Conservation (phyloP, 2,113 vertebrate genomes). For the Forbesichthys papilliferus region DNA sequence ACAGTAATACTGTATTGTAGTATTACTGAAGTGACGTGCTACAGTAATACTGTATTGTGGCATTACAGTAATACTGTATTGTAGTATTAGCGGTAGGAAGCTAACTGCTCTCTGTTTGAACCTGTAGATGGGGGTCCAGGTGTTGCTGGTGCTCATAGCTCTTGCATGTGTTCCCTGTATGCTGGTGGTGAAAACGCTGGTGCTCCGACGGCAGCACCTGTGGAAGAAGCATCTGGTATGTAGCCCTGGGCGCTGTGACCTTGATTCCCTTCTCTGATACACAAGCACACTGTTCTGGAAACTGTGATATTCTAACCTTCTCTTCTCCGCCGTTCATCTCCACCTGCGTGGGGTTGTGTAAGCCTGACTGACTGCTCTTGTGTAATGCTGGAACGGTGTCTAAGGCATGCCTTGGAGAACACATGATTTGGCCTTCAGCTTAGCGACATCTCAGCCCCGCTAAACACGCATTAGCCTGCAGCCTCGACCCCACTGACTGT, state of each 20-base stretch:
- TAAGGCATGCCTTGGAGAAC: slow-evolving; percentile 64
- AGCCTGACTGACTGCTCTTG: slow-evolving; percentile 45
- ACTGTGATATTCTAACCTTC: slow-evolving; percentile 44
- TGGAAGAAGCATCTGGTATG: slow-evolving; percentile 92
- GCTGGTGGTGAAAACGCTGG: slow-evolving; percentile 92
- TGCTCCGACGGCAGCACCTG: slow-evolving; percentile 91
- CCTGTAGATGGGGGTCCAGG: slow-evolving; percentile 88
- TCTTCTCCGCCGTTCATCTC: slow-evolving; percentile 58
- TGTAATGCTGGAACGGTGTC: slow-evolving; percentile 56
- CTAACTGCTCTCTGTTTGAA: slow-evolving; percentile 57
- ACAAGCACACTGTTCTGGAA: slow-evolving; percentile 32
- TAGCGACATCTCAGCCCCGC: too few species aligned
- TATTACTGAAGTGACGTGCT: too few species aligned
- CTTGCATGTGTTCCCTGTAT: slow-evolving; percentile 95
- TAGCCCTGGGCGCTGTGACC: slow-evolving; percentile 44
- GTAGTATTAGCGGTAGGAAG: too few species aligned
- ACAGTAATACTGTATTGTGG: too few species aligned
- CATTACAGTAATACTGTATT: too few species aligned
- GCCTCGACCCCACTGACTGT: too few species aligned
- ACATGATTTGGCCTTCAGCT: too few species aligned
- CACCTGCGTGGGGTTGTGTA: slow-evolving; percentile 47
- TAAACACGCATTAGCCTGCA: too few species aligned
- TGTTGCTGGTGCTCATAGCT: slow-evolving; percentile 91
- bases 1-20: too few species aligned
- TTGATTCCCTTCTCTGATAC: slow-evolving; percentile 21